Evolutionary conservation across 2,113 vertebrate species (phyloP).

Genomic region (Forbesichthys agassizii): DNA sequence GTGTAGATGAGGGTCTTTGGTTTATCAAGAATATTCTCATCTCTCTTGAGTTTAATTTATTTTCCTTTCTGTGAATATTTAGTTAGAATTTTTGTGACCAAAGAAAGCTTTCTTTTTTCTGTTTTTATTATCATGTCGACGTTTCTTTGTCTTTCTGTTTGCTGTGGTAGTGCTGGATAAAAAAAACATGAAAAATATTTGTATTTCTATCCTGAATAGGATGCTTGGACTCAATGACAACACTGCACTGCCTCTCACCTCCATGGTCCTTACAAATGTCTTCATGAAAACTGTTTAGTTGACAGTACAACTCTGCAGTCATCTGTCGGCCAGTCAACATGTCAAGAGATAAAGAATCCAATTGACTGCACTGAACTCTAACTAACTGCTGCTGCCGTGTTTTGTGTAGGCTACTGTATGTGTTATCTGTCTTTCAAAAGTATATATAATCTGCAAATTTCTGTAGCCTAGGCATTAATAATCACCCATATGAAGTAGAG

Average conservation of each 20-base stretch:
- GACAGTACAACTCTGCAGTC: slow-evolving; percentile 36
- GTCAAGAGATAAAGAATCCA: slow-evolving; percentile 47
- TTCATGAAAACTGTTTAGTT: slow-evolving; percentile 32
- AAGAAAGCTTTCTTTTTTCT: slow-evolving; percentile 82
- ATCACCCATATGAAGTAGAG: slow-evolving; percentile 69
- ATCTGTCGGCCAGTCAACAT: slow-evolving; percentile 54
- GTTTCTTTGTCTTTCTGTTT: slow-evolving; percentile 52
- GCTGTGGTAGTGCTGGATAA: slow-evolving; percentile 52
- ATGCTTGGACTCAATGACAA: slow-evolving; percentile 65
- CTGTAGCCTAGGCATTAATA: slow-evolving; percentile 73
- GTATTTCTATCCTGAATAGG: slow-evolving; percentile 63
- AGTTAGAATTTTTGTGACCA: slow-evolving; percentile 88
- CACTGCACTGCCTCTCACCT: slow-evolving; percentile 76
- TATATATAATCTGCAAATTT: slow-evolving; percentile 74
- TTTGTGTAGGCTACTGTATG: slow-evolving; percentile 58
- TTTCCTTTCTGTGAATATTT: slow-evolving; percentile 31
- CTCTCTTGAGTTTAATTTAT: slow-evolving; percentile 30
- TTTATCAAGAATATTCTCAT: slow-evolving; percentile 29
- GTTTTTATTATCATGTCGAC: slow-evolving; percentile 58
- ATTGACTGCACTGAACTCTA: slow-evolving; percentile 54
- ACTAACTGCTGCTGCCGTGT: slow-evolving; percentile 68
- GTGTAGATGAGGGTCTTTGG: slow-evolving; percentile 35
- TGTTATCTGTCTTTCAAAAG: slow-evolving; percentile 67
- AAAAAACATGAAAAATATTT: slow-evolving; percentile 63
- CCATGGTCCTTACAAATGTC: slow-evolving; percentile 44